Conservation (phyloP, 2,113 vertebrate species). For the Arizona elegans region DNA sequence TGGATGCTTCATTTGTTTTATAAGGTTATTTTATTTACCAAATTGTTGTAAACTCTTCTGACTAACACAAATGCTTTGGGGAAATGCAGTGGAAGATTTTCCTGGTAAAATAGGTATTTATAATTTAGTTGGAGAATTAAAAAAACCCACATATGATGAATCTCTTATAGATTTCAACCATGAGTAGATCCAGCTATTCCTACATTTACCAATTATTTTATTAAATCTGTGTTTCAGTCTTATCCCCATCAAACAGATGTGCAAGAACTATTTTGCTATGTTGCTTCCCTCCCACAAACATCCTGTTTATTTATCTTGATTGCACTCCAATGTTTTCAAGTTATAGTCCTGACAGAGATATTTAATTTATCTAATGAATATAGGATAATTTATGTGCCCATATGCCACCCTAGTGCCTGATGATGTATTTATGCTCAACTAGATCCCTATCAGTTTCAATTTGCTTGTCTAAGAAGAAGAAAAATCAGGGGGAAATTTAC, state of each 20-base stretch:
- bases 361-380: constrained; percentile 69
- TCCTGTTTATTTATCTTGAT: constrained; percentile 26
- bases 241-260: constrained; percentile 1
- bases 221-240: not conserved
- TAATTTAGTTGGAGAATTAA: not conserved
- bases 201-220: not conserved
- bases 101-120: not conserved
- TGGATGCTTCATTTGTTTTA: not conserved
- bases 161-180: not conserved
- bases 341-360: constrained; percentile 26
- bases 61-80: not conserved
- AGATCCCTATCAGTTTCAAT: constrained; percentile 53
- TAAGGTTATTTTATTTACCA: not conserved
- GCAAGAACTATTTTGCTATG: constrained; percentile 3
- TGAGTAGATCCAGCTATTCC: not conserved
- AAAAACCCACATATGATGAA: not conserved
- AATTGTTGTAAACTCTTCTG: not conserved
- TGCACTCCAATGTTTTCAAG: constrained; percentile 27
- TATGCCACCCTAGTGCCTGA: constrained; percentile 49
- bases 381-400: constrained; percentile 59
- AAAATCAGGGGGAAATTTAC: constrained; percentile 6
- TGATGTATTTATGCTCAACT: constrained; percentile 46
- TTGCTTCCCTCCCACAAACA: not conserved
- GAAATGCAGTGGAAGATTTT: not conserved
- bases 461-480: constrained; percentile 58